These are phyloP conservation scores for Eleutherodactylus coqui DNA, from an alignment of 2,797 vertebrate genomes.

Conservation along the genomic window DNA sequence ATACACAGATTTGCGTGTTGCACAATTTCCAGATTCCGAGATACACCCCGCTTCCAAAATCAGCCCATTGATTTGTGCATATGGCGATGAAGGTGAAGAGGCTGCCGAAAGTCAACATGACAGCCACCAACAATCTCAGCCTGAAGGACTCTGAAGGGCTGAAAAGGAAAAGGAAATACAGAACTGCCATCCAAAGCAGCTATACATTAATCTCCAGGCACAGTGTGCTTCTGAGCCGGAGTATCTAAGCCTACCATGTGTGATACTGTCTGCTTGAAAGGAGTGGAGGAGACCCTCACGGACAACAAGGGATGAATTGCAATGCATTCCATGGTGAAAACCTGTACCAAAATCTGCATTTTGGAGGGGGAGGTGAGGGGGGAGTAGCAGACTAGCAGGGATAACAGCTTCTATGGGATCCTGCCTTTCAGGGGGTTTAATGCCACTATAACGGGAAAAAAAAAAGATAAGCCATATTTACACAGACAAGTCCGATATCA, in stretches of 20 bases:
- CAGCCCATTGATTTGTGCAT: slow-evolving; percentile 27
- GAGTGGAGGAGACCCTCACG: too few relatives aligned
- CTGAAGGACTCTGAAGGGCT: background rate
- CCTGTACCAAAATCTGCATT: too few relatives aligned
- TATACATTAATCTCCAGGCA: background rate
- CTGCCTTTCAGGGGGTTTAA: too few relatives aligned
- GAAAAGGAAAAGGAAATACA: background rate
- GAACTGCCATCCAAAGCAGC: background rate
- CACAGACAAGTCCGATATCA: too few relatives aligned
- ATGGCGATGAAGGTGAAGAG: slow-evolving; percentile 24
- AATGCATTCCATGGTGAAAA: too few relatives aligned
- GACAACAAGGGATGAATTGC: too few relatives aligned
- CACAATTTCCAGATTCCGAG: slow-evolving; percentile 26
- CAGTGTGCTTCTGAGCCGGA: background rate
- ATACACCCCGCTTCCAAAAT: background rate
- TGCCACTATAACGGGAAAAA: too few relatives aligned
- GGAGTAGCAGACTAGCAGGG: too few relatives aligned
- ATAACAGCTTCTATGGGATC: too few relatives aligned
- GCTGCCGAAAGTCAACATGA: background rate
- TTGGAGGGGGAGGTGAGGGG: too few relatives aligned
- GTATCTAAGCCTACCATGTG: background rate
- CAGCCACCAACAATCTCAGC: background rate
- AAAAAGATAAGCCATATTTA: too few relatives aligned
- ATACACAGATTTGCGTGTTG: accelerated
- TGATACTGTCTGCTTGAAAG: too few relatives aligned